phyloP scores from a whole-genome alignment of 1,140 invertebrate species.

The Protaetia brevitarsis region DNA sequence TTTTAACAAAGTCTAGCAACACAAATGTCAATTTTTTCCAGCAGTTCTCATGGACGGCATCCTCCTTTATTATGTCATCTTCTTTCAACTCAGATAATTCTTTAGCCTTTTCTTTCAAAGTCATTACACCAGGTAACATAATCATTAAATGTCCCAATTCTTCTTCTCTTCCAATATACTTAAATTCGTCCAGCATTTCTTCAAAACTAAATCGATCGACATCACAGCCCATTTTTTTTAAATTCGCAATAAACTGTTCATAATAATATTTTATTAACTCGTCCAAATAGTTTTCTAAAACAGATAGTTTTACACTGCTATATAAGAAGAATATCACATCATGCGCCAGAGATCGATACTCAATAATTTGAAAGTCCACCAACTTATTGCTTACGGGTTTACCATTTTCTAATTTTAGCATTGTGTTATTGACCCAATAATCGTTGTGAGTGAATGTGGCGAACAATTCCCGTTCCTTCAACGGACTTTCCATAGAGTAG shows the following conservation, averaged over 20 bases:
- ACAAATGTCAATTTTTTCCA: background rate
- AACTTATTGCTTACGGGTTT: constrained; percentile 53
- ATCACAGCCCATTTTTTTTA: constrained; percentile 36
- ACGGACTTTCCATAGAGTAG: background rate
- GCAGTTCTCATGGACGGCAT: background rate
- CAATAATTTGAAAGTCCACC: constrained; percentile 59
- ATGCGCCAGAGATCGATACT: constrained; percentile 51
- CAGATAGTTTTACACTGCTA: constrained; percentile 48
- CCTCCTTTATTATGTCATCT: background rate
- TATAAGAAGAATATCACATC: constrained; percentile 59
- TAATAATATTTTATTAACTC: constrained; percentile 53
- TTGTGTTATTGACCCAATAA: constrained; percentile 61
- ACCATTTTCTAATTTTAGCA: constrained; percentile 50
- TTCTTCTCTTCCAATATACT: background rate
- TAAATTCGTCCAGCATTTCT: constrained; percentile 32
- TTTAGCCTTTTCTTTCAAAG: background rate
- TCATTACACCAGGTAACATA: constrained; percentile 27
- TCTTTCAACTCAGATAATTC: constrained; percentile 2
- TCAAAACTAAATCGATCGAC: constrained; percentile 29
- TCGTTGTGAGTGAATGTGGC: constrained; percentile 56
- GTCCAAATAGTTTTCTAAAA: constrained; percentile 47
- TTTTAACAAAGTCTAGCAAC: constrained; percentile 6
- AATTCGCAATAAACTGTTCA: constrained; percentile 46
- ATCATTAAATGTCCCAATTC: constrained; percentile 33
- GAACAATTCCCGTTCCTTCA: constrained; percentile 44